These are phyloP conservation scores for Scaptomyza montana DNA, from an alignment of 1,140 invertebrate genomes.

Conservation along the genomic window DNA sequence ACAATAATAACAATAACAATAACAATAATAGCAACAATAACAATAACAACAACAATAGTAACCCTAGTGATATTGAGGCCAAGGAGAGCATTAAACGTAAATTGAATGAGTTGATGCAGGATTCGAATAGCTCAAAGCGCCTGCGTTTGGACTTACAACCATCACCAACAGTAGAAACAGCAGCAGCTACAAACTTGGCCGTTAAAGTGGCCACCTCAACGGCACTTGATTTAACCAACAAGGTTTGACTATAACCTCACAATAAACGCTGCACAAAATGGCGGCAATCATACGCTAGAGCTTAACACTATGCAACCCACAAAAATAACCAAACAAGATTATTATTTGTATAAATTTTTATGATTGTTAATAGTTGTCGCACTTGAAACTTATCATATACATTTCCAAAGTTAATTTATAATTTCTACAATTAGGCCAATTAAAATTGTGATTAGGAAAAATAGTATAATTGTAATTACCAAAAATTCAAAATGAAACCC, in stretches of 20 bases:
- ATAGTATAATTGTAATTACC: too few relatives aligned
- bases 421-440: too few relatives aligned
- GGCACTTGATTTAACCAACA: constrained; percentile 88
- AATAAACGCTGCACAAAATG: constrained; percentile 10
- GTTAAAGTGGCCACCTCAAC: constrained; percentile 77
- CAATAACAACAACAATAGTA: constrained; percentile 62
- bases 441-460: too few relatives aligned
- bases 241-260: constrained; percentile 64
- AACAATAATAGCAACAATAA: constrained; percentile 66
- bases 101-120: constrained; percentile 72
- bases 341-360: too few relatives aligned
- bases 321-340: too few relatives aligned
- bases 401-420: too few relatives aligned
- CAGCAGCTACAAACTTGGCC: constrained; percentile 69
- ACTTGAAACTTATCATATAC: too few relatives aligned
- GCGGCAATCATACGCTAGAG: constrained; percentile 6
- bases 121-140: constrained; percentile 82
- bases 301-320: constrained; percentile 25
- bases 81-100: constrained; percentile 81
- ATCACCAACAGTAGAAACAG: constrained; percentile 67
- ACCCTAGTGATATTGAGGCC: constrained; percentile 55
- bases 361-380: too few relatives aligned
- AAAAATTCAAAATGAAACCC: too few relatives aligned
- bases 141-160: constrained; percentile 84
- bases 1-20: constrained; percentile 38